Evolutionary conservation across 2,888 invertebrate species (phyloP).

Genomic region (Saturnia japonica): DNA sequence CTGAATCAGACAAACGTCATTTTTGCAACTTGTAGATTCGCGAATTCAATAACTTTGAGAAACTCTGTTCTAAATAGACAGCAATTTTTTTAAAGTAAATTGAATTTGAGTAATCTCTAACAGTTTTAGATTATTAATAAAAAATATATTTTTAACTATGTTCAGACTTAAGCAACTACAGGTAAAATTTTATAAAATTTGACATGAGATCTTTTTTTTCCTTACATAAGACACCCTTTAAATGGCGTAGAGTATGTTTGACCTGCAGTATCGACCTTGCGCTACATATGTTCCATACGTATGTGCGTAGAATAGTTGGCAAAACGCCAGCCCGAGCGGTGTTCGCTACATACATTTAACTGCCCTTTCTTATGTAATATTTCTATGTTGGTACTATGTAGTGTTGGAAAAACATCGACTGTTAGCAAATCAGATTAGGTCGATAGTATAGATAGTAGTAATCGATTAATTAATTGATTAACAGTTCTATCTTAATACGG

Average conservation of each 20-base stretch:
- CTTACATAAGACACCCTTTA: slow-evolving; percentile 16
- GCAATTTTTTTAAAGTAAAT: too few relatives aligned
- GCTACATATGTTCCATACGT: slow-evolving; percentile 33
- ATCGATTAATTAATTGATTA: too few relatives aligned
- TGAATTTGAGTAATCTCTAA: too few relatives aligned
- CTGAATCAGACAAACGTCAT: too few relatives aligned
- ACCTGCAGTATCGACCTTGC: slow-evolving; percentile 36
- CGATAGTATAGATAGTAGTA: too few relatives aligned
- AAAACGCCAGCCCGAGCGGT: slow-evolving; percentile 27
- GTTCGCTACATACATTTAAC: slow-evolving; percentile 26
- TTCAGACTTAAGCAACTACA: neutral
- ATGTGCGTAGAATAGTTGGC: slow-evolving; percentile 33
- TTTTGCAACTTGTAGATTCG: too few relatives aligned
- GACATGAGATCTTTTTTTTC: neutral
- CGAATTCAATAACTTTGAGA: too few relatives aligned
- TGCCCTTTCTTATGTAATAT: slow-evolving; percentile 55
- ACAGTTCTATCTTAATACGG: too few relatives aligned
- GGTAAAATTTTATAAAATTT: neutral
- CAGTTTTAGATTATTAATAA: neutral
- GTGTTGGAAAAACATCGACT: too few relatives aligned
- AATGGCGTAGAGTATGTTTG: slow-evolving; percentile 27
- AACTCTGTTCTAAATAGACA: too few relatives aligned
- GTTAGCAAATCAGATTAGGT: too few relatives aligned
- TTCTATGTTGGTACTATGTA: slow-evolving; percentile 29
- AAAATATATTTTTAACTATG: neutral